Base-by-base conservation (phyloP, 1,140 invertebrate species). In the Triops cancriformis region DNA sequence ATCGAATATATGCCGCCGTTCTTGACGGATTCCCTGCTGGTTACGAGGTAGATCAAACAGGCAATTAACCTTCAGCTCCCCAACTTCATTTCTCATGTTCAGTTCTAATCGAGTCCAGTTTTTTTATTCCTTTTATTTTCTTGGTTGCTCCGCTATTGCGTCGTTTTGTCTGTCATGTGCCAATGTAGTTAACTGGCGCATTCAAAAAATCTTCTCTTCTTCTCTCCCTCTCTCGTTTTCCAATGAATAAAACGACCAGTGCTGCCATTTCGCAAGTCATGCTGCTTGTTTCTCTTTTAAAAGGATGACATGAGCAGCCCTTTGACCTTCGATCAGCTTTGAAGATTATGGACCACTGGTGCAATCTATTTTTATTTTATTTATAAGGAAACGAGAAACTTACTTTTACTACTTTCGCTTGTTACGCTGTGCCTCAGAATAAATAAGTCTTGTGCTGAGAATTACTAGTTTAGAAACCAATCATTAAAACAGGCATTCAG, bases 81-180 rank as follows among this genome's bases (percentile, higher is more conserved):
- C 51, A 64, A 64, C 51, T 64, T 64, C 51, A 64, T 64, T 64
- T 64, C 51, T 64, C 51, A 64, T 64, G 51, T 64, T 64, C 51
- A n/a, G 51, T 64, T 64, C 51, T 64, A 64, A 64, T 64, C 51
- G 51, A 64, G 51, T 23, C 51, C 51, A 37, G 31, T 37, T 37
- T 37, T 37, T 37, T 37, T 37, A 37, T 37, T 37, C 31, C 31
- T 37, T 37, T 37, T 37, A 37, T 37, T 37, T 37, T 37, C 31
- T 7, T 37, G 31, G 31, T 37, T 23, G 18, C 18, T 18, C 51
- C 51, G 51, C 51, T 23, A 64, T 64, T 64, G 51, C 51, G 18
- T 64, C 51, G 23, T 18, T 64, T 64, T 23, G 51, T 23, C 23
- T 64, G 51, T 64, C 51, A 64, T 64, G 51, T 64, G 51, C 51